Base-by-base conservation (phyloP, 2,113 vertebrate genomes). In the Larimichthys polyactis region DNA sequence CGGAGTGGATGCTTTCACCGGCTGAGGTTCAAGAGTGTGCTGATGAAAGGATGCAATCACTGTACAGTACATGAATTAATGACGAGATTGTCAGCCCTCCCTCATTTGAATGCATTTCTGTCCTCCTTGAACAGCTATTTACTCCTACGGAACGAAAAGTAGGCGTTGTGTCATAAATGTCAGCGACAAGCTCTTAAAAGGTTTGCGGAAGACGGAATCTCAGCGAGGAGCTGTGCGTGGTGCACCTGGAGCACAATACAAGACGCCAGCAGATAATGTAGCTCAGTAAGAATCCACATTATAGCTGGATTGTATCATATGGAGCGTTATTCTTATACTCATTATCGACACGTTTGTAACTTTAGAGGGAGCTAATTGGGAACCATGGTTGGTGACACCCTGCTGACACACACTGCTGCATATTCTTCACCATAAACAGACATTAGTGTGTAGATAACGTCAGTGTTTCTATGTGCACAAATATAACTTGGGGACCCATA, bases 11-110 rank as follows among this genome's bases (percentile, higher is more conserved):
- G 77, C 75, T 66, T 84, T 78, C 60, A 64, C 44, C 44, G 60
- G 17, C 36, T 36, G 36, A 8, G 40, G 51, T 76, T 82, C 59
- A 32, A 75, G 75, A 52, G 65, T 29, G 44, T 32, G 1, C 78
- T 73, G 87, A 91, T 91, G 87, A 91, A 91, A 86, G 70, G 78
- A 71, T 58, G 89, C 79, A 89, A 88, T 90, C 91, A 84, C 57
- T 0, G 46, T 52, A 46, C 70, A 69, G 64, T 51, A 11, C 55
- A 62, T 51, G 76, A 79, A 74, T 89, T 86, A 78, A 84, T 72
- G 76, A 69, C 57, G 19, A 52, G 75, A 75, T 29, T 73, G 68
- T 78, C 49, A 48, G 72, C n/a, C 51, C 72, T 51, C 71, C 58
- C 70, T 69, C 75, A 77, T 59, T 75, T 69, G 2, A 75, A 84